These are phyloP conservation scores for Porites lutea DNA, from an alignment of 64 coral and sea anemone genomes.

Conservation along the genomic window DNA sequence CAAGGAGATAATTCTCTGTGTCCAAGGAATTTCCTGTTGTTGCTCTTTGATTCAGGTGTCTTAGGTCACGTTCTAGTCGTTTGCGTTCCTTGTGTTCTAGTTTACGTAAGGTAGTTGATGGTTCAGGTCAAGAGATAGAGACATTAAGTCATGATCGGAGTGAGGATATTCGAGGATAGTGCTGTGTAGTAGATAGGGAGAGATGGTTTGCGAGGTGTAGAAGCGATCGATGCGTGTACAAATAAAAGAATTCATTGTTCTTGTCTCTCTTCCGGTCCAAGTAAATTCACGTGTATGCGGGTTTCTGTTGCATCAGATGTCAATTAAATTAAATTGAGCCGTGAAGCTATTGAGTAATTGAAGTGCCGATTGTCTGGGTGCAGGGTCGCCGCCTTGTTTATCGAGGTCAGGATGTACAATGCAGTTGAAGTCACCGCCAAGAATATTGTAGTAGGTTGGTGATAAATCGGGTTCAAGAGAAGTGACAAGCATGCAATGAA, in stretches of 20 bases:
- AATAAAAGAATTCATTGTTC: neutral
- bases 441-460: neutral
- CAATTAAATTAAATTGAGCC: neutral
- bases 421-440: conserved; percentile 44
- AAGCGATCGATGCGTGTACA: neutral
- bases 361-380: neutral
- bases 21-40: neutral
- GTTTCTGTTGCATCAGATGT: neutral
- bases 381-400: conserved; percentile 9
- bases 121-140: neutral
- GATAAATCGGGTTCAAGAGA: neutral
- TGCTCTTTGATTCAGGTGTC: neutral
- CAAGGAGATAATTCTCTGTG: conserved; percentile 6
- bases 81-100: neutral
- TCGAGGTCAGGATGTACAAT: neutral
- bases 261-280: neutral
- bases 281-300: neutral
- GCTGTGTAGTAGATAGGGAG: neutral
- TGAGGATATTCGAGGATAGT: neutral
- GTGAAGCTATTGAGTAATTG: neutral
- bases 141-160: neutral
- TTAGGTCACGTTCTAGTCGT: neutral
- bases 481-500: neutral
- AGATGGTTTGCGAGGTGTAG: neutral
- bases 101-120: neutral